A percentile compares a stretch with the other conserved stretches of the same genome.
Conservation (phyloP, 2,113 vertebrate genomes). For the Microtus oregoni region DNA sequence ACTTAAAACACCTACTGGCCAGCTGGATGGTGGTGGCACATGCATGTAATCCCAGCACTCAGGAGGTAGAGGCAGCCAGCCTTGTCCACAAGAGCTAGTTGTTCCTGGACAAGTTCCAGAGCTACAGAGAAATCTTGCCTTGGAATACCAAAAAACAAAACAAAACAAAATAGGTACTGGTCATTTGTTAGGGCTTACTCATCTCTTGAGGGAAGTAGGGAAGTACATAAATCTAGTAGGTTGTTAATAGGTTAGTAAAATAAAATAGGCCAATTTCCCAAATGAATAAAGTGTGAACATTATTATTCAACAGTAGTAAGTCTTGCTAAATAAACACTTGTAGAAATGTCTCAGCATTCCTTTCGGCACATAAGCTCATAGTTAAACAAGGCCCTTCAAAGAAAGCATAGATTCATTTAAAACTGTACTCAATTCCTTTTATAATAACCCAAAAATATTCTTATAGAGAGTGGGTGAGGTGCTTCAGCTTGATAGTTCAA, state of each 20-base stretch:
- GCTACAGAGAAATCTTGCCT: too few species aligned
- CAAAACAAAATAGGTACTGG: background rate
- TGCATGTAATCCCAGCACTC: too few species aligned
- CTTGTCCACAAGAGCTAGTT: too few species aligned
- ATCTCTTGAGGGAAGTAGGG: background rate
- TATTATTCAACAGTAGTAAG: constrained; percentile 2
- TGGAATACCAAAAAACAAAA: too few species aligned
- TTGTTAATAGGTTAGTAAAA: background rate
- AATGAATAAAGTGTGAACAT: background rate
- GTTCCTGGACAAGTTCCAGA: too few species aligned
- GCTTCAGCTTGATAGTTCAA: background rate
- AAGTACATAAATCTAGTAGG: constrained; percentile 6
- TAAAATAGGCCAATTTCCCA: constrained; percentile 2
- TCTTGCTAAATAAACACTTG: constrained; percentile 6
- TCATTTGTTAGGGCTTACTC: background rate
- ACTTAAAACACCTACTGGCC: background rate
- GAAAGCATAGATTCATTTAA: background rate
- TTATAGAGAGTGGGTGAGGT: background rate
- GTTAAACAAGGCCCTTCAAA: background rate
- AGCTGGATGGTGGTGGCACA: too few species aligned
- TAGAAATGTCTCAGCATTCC: background rate
- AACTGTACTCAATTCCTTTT: background rate
- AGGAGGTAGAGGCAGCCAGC: too few species aligned
- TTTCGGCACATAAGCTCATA: background rate
- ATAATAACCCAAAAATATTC: background rate